Conservation (phyloP, 1,140 invertebrate species). For the Papilio polyxenes region DNA sequence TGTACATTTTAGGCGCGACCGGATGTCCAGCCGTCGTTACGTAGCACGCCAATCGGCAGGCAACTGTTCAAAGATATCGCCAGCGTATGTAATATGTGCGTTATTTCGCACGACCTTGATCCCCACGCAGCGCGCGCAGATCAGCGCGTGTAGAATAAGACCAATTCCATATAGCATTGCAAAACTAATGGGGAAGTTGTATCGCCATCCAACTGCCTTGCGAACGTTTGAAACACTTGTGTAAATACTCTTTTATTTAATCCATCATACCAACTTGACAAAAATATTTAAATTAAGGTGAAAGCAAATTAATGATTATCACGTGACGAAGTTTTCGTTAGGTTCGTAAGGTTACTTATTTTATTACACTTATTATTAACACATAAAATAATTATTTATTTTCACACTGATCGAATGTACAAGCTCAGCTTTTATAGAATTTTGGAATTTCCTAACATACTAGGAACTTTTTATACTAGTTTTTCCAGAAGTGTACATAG, state of each 20-base stretch:
- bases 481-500: neutral
- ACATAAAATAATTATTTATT: neutral
- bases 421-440: neutral
- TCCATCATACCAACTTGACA: neutral
- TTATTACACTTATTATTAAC: neutral
- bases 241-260: constrained; percentile 5
- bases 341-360: neutral
- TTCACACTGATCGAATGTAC: neutral
- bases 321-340: neutral
- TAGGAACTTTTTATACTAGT: neutral
- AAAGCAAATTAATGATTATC: neutral
- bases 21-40: constrained; percentile 66
- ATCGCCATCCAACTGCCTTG: constrained; percentile 6
- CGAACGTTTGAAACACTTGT: constrained; percentile 27
- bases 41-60: constrained; percentile 58
- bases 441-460: neutral
- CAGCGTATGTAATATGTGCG: constrained; percentile 58
- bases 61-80: constrained; percentile 64
- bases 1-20: constrained; percentile 59
- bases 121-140: constrained; percentile 69
- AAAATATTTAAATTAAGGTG: neutral
- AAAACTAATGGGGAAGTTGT: constrained; percentile 32
- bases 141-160: constrained; percentile 71
- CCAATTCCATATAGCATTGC: constrained; percentile 53
- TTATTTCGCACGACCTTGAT: constrained; percentile 75